phyloP scores from a whole-genome alignment of 1,140 invertebrate genomes.

The Drosophila ficusphila region DNA sequence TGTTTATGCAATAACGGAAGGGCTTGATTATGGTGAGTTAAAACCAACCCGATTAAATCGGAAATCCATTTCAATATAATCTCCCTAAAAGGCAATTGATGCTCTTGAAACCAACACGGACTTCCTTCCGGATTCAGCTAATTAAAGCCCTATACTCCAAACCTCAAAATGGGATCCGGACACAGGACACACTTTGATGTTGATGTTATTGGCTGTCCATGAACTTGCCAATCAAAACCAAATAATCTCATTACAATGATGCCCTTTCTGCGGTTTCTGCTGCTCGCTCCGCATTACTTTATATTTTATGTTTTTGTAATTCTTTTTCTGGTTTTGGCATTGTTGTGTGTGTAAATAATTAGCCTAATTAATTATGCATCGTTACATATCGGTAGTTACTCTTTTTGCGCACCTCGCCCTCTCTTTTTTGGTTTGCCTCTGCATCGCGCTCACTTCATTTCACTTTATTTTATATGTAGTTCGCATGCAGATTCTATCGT shows the following conservation, averaged over 20 bases:
- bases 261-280: background rate
- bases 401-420: background rate
- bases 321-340: constrained; percentile 15
- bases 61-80: background rate
- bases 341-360: constrained; percentile 43
- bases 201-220: constrained; percentile 1
- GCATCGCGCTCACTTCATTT: background rate
- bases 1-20: too few species aligned
- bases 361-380: constrained; percentile 42
- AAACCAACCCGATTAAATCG: background rate
- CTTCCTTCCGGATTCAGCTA: background rate
- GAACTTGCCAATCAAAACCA: background rate
- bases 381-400: constrained; percentile 14
- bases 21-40: background rate
- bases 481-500: constrained; percentile 4
- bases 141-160: background rate
- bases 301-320: too few species aligned
- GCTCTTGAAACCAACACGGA: constrained; percentile 31
- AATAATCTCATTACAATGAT: constrained; percentile 30
- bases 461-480: background rate
- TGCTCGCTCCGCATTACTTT: too few species aligned
- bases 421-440: constrained; percentile 1
- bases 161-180: constrained; percentile 1
- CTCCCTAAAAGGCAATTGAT: background rate
- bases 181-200: constrained; percentile 10